phyloP scores from a whole-genome alignment of 2,113 vertebrate genomes.

The Hyperopisus bebe region DNA sequence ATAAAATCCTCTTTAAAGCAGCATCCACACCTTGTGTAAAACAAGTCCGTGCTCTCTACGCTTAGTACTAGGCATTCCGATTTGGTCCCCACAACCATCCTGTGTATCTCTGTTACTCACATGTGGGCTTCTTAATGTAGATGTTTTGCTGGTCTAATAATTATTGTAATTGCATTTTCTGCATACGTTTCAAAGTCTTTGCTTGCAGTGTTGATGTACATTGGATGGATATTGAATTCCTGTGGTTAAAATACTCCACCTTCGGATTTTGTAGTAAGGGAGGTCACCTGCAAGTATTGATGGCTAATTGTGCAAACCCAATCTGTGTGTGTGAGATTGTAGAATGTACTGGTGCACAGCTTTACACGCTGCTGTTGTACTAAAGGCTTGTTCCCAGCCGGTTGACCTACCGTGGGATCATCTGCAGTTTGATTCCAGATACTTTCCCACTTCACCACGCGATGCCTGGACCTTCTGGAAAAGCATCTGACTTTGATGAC shows the following conservation, averaged over 20 bases:
- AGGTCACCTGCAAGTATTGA: not conserved
- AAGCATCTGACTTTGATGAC: not conserved
- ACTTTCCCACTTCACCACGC: not conserved
- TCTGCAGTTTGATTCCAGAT: not conserved
- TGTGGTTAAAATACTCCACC: not conserved
- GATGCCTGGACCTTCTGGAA: not conserved
- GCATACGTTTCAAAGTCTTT: not conserved
- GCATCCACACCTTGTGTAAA: not conserved
- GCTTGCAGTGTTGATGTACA: not conserved
- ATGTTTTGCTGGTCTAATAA: not conserved
- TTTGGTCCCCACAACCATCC: not conserved
- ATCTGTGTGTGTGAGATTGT: not conserved
- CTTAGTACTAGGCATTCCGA: not conserved
- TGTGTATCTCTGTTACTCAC: not conserved
- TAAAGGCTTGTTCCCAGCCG: not conserved
- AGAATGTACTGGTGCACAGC: not conserved
- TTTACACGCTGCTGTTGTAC: not conserved
- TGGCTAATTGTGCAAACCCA: no score
- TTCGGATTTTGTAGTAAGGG: not conserved
- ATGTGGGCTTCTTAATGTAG: not conserved
- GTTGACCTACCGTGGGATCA: not conserved
- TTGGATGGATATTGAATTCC: not conserved
- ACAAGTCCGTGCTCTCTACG: not conserved
- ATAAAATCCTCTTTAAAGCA: not conserved
- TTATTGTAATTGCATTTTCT: not conserved